Evolutionary conservation across 2,797 vertebrate genomes (phyloP), one percentile per base, ranked within the genome.

Genomic region (Chelon labrosus): DNA sequence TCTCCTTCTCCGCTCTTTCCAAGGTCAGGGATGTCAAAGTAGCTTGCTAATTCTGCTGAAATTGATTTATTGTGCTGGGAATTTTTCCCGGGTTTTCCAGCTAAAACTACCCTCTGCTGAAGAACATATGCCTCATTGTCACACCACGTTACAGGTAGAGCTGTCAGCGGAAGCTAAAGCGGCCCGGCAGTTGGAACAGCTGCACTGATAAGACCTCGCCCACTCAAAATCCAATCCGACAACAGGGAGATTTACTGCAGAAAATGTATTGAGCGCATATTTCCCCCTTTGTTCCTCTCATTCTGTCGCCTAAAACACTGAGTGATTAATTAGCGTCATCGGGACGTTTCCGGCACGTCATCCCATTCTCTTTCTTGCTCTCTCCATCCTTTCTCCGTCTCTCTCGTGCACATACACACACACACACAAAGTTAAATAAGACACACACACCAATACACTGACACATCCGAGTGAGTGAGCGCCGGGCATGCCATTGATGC

Each of bases 401-500:
- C 17, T 67, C 52, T 75, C 9, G 3, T 38, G 19, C 31, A 7
- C 31, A n/a, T n/a, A 7, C 31, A 7, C 31, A 31, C 31, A 31
- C 31, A 49, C 44, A 57, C 57, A 67, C 44, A 71, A 65, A 67
- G 46, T 65, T 70, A 81, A 74, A 77, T 54, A 79, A 70, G 37
- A 85, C 74, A 68, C 82, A 73, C 75, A 71, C 58, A 69, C 77
- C 65, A 65, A 85, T 46, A 84, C 63, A 69, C 64, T 79, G 85
- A 84, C 80, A 74, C 70, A 68, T 78, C 79, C 41, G 63, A 87
- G 79, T 83, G 88, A 88, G 89, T 91, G 92, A 91, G 89, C 90
- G 89, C 77, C 90, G 77, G 88, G 76, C 65, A 86, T 86, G 92
- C 91, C 91, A 76, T 86, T 86, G 85, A 93, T 93, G 92, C 92